Conservation (phyloP, 2,888 invertebrate genomes). For the Phyllotreta striolata region DNA sequence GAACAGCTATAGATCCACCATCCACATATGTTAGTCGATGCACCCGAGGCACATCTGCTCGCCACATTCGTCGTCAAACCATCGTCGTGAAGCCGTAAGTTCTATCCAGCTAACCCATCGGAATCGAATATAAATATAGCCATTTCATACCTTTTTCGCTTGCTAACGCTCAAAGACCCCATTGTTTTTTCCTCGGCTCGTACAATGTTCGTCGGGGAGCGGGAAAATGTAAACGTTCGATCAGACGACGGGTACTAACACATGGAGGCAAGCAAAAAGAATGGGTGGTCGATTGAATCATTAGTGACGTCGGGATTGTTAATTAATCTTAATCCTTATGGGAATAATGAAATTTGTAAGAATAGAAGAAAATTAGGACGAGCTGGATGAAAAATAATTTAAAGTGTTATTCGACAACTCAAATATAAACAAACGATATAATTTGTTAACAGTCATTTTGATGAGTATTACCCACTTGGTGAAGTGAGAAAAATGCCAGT, state of each 20-base stretch:
- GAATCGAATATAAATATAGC: constrained; percentile 33
- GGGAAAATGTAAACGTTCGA: neutral
- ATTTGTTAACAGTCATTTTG: no score
- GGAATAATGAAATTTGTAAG: neutral
- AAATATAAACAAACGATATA: no score
- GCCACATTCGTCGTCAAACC: constrained; percentile 40
- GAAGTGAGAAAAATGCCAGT: no score
- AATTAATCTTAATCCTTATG: no score
- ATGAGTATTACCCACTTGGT: no score
- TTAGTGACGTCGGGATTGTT: no score
- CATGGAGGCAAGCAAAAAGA: neutral
- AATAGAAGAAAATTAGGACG: neutral
- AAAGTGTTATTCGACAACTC: no score
- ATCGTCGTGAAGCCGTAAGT: constrained; percentile 28
- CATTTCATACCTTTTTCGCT: constrained; percentile 68
- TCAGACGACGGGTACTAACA: constrained; percentile 4
- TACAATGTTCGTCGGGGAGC: constrained; percentile 3
- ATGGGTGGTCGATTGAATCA: no score
- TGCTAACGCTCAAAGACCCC: constrained; percentile 77
- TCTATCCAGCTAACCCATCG: constrained; percentile 21
- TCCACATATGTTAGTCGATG: constrained; percentile 38
- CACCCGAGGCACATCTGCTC: constrained; percentile 43
- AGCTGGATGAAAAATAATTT: no score
- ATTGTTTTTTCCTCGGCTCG: constrained; percentile 78
- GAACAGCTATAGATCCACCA: constrained; percentile 28